Conservation (phyloP, 2,888 invertebrate species). For the Philaethria dido region DNA sequence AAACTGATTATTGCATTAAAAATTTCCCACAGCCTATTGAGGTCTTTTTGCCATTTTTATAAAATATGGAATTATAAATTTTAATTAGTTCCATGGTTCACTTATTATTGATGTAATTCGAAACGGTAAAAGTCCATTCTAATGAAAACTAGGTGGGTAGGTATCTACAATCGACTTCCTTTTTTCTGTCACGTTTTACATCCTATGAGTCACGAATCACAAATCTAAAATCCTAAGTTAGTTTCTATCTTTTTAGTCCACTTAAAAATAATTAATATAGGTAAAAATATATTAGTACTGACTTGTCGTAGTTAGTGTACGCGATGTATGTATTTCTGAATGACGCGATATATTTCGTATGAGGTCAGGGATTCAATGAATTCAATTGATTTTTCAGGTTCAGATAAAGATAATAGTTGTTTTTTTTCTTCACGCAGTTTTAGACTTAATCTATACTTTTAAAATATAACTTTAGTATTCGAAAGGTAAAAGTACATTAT, state of each 20-base stretch:
- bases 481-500: too few relatives aligned
- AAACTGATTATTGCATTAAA: neutral
- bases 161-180: constrained; percentile 23
- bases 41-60: neutral
- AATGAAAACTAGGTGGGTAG: constrained; percentile 22
- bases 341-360: neutral
- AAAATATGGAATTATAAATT: constrained; percentile 7
- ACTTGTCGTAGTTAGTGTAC: neutral
- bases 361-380: neutral
- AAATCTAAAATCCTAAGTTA: constrained; percentile 13
- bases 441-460: too few relatives aligned
- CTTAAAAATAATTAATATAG: neutral
- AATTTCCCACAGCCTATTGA: neutral
- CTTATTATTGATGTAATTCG: constrained; percentile 8
- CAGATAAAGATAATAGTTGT: neutral
- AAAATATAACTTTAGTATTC: too few relatives aligned
- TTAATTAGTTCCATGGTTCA: constrained; percentile 13
- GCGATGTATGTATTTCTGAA: neutral
- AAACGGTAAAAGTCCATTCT: constrained; percentile 22
- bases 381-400: neutral
- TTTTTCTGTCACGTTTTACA: constrained; percentile 22
- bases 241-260: neutral
- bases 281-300: neutral
- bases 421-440: neutral
- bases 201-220: constrained; percentile 23